Evolutionary conservation across 2,113 vertebrate species (phyloP).

Genomic region (Hymenochirus boettgeri): DNA sequence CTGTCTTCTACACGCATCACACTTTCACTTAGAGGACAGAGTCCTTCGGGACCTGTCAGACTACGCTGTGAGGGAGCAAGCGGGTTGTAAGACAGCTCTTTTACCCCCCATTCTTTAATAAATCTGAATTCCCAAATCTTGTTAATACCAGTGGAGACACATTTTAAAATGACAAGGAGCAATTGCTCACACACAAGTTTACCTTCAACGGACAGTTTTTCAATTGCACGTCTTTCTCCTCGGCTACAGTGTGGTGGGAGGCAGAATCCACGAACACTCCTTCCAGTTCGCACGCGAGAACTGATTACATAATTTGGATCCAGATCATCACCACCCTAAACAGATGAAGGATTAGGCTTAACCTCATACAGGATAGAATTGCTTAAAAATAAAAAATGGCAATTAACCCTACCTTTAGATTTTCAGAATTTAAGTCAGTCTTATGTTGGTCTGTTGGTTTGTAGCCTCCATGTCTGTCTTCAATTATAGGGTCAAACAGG

Average conservation of each 20-base stretch:
- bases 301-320: conserved; percentile 92
- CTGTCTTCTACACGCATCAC: no score
- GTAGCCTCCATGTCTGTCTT: conserved; percentile 92
- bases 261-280: conserved; percentile 89
- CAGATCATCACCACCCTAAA: conserved; percentile 89
- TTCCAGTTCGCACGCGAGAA: conserved; percentile 91
- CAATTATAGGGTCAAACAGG: conserved; percentile 88
- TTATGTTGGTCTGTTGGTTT: conserved; percentile 91
- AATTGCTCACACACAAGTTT: conserved; percentile 22
- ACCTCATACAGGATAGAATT: no score
- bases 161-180: no score
- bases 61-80: no score
- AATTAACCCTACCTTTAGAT: conserved; percentile 74
- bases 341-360: conserved; percentile 5
- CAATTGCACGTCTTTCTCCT: conserved; percentile 86
- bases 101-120: no score
- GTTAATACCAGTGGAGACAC: no score
- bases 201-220: conserved; percentile 90
- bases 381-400: neutral
- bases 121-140: no score
- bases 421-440: conserved; percentile 80
- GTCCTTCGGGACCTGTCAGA: no score
- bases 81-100: no score
- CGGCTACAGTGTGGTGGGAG: conserved; percentile 93
- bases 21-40: no score